These are phyloP conservation scores for Psilanteris sp. DNA, from an alignment of 1,140 invertebrate species.

Conservation along the genomic window DNA sequence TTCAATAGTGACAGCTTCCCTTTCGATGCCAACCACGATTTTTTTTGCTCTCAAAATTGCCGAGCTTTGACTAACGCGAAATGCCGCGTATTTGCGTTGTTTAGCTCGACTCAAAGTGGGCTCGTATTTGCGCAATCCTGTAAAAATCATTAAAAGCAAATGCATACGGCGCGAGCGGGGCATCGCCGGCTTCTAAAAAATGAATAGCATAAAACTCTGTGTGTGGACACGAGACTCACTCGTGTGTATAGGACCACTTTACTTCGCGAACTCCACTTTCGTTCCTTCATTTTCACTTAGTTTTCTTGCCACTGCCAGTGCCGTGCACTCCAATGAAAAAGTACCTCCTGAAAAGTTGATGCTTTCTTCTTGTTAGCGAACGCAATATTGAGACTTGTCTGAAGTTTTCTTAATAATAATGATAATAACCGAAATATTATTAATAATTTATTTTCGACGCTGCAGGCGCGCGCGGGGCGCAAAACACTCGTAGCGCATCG, in stretches of 20 bases:
- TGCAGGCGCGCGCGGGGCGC: too few species aligned
- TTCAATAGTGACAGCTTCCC: constrained; percentile 53
- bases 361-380: constrained; percentile 54
- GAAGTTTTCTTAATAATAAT: constrained; percentile 52
- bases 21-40: neutral
- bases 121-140: constrained; percentile 3
- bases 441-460: constrained; percentile 31
- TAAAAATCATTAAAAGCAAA: constrained; percentile 17
- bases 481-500: neutral
- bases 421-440: constrained; percentile 28
- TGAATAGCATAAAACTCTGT: constrained; percentile 64
- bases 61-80: neutral
- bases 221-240: constrained; percentile 69
- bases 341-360: constrained; percentile 55
- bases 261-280: constrained; percentile 65
- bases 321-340: constrained; percentile 39
- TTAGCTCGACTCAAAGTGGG: neutral
- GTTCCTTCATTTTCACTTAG: constrained; percentile 67
- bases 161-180: constrained; percentile 23
- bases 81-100: neutral
- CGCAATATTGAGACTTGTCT: constrained; percentile 49
- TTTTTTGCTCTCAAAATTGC: constrained; percentile 9
- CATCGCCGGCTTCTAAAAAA: constrained; percentile 63
- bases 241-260: constrained; percentile 66
- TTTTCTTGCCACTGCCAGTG: constrained; percentile 61